Evolutionary conservation across 2,888 invertebrate species (phyloP), one percentile per base, ranked within the genome.

Genomic region (Acleris sparsana): DNA sequence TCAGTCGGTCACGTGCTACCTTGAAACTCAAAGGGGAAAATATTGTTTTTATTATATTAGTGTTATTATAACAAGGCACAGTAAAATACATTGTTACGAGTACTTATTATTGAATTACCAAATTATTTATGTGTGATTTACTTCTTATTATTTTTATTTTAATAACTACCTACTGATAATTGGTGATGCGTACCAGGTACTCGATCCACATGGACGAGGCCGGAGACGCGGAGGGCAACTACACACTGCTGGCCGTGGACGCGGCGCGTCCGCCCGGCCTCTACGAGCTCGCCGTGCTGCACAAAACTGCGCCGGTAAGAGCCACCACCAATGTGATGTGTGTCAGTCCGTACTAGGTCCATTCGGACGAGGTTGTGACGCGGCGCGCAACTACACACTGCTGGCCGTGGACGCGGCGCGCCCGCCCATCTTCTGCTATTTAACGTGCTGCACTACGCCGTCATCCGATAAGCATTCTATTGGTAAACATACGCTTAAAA

Each of bases 191-290:
- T 39, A 9, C 39, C 83, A 97, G 98, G 51, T 98, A 97, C 85
- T 95, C 96, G 93, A 96, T 97, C n/a, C 96, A 97, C 80, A 97
- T 98, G 94, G 98, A 98, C 85, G 96, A 96, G 76, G 96, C 97
- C 77, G 98, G 97, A 0, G 98, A 98, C 80, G 97, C 98, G 0
- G 97, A 97, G 80, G 98, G 98, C 13, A 98, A 98, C 93, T 98
- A 98, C 88, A 97, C 98, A 0, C 93, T 98, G 70, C 94, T 98
- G 73, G 95, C 96, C 4, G 72, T 92, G 60, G 84, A 93, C 75
- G 83, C 87, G 0, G 75, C 85, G 49, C 86, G 87, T 48, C 93
- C 94, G 11, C 94, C 94, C 75, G 97, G 97, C 4, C 93, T 98
- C 56, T 95, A 96, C 83, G 97, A 98, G 0, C 95, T 97, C 33